phyloP scores from a whole-genome alignment of 2,113 vertebrate genomes.

The Ceyx margarethae region DNA sequence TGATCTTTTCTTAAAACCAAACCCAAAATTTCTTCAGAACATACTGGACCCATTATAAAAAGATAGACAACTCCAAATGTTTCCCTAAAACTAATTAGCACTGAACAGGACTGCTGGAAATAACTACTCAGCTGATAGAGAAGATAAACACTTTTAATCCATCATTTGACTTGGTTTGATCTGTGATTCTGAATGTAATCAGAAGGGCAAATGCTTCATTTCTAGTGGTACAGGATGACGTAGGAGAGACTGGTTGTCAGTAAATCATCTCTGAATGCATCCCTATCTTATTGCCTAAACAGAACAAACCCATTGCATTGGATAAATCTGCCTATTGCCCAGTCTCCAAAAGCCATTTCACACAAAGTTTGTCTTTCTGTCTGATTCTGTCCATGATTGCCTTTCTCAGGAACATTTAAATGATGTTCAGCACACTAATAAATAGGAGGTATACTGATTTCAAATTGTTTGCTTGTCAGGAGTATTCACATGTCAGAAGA shows the following conservation, averaged over 20 bases:
- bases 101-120: neutral
- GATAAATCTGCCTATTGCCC: neutral
- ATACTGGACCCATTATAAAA: neutral
- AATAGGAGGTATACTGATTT: neutral
- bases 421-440: neutral
- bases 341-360: neutral
- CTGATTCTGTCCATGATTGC: neutral
- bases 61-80: neutral
- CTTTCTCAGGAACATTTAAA: neutral
- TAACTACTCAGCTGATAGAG: neutral
- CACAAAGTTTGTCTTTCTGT: neutral
- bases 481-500: neutral
- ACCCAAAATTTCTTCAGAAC: neutral
- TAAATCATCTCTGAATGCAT: neutral
- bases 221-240: neutral
- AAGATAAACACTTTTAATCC: neutral
- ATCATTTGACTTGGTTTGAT: neutral
- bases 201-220: neutral
- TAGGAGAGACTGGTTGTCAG: neutral
- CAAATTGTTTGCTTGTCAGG: neutral
- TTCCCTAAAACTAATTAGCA: neutral
- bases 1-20: neutral
- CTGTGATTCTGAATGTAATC: neutral
- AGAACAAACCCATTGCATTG: neutral
- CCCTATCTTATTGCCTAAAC: neutral